Percentiles rank a stretch among this genome's conserved stretches.
These are phyloP conservation scores for Chymomyza fuscimana DNA, from an alignment of 2,888 invertebrate species.

Conservation along the genomic window DNA sequence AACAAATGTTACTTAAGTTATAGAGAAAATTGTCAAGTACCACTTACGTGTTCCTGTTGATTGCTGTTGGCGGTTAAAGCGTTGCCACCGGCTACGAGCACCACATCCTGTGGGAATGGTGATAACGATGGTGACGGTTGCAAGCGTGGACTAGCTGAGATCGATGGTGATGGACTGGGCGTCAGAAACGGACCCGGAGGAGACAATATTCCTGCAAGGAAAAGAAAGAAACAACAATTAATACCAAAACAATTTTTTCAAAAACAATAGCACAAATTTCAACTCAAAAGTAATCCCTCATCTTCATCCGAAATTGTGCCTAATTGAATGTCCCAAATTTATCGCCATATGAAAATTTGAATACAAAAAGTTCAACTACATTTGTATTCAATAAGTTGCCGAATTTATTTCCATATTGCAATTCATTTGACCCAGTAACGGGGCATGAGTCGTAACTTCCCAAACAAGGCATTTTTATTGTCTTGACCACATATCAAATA, in stretches of 20 bases:
- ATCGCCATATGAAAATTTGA: not conserved
- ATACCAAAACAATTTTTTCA: not conserved
- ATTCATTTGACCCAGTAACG: constrained; percentile 34
- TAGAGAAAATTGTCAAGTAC: not conserved
- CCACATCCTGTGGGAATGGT: constrained; percentile 80
- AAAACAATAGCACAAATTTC: too few species aligned
- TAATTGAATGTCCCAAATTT: too few species aligned
- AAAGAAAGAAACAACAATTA: constrained; percentile 15
- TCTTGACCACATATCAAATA: constrained; percentile 31
- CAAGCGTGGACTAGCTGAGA: constrained; percentile 80
- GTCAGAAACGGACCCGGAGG: constrained; percentile 81
- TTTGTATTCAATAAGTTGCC: constrained; percentile 18
- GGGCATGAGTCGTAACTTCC: not conserved
- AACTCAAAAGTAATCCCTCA: too few species aligned
- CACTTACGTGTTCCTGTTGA: constrained; percentile 79
- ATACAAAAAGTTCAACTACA: constrained; percentile 22
- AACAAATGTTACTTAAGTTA: constrained; percentile 16
- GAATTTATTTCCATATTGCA: not conserved
- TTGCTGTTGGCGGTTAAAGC: constrained; percentile 78
- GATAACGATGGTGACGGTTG: constrained; percentile 80
- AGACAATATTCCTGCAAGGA: constrained; percentile 79
- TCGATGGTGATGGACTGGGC: constrained; percentile 81
- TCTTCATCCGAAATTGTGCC: too few species aligned
- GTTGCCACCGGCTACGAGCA: constrained; percentile 79
- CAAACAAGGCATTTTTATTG: not conserved